Percentiles rank a stretch among this genome's conserved stretches.
These are phyloP conservation scores for Caenorhabditis virilis DNA, from an alignment of 2,888 invertebrate species.

Conservation along the genomic window DNA sequence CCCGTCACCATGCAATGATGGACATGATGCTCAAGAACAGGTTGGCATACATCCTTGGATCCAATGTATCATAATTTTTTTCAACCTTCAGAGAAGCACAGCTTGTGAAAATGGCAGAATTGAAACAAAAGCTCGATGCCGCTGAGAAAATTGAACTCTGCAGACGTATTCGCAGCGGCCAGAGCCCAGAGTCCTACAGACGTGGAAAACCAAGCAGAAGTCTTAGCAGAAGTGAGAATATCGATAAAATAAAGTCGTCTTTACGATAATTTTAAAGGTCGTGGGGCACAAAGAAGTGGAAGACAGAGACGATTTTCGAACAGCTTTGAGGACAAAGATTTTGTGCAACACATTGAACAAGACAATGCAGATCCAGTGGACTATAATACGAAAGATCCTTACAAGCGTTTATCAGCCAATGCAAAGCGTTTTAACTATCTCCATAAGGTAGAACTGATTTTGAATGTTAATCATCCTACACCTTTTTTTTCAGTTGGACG, in stretches of 20 bases:
- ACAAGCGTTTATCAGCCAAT: constrained; percentile 60
- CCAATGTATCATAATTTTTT: background rate
- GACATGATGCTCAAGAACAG: constrained; percentile 65
- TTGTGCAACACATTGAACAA: constrained; percentile 58
- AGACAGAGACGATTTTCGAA: constrained; percentile 56
- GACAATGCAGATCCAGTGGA: constrained; percentile 33
- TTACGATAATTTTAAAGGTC: constrained; percentile 32
- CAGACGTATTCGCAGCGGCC: constrained; percentile 47
- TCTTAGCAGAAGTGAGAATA: constrained; percentile 44
- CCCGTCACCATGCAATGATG: constrained; percentile 64
- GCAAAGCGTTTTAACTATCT: constrained; percentile 62
- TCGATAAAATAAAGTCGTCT: background rate
- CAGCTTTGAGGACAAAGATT: constrained; percentile 58
- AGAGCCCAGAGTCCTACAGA: constrained; percentile 50
- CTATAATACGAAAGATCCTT: constrained; percentile 36
- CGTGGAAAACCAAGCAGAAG: constrained; percentile 50
- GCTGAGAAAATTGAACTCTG: constrained; percentile 63
- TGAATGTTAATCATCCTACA: background rate
- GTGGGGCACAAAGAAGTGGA: constrained; percentile 28
- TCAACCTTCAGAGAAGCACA: constrained; percentile 46
- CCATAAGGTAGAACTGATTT: constrained; percentile 54
- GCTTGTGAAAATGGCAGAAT: constrained; percentile 61
- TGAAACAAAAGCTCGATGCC: constrained; percentile 64
- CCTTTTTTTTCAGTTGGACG: constrained; percentile 58
- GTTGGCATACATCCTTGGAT: constrained; percentile 7